These are phyloP conservation scores for Phymastichus coffea DNA, from an alignment of 1,140 invertebrate species.

Conservation along the genomic window DNA sequence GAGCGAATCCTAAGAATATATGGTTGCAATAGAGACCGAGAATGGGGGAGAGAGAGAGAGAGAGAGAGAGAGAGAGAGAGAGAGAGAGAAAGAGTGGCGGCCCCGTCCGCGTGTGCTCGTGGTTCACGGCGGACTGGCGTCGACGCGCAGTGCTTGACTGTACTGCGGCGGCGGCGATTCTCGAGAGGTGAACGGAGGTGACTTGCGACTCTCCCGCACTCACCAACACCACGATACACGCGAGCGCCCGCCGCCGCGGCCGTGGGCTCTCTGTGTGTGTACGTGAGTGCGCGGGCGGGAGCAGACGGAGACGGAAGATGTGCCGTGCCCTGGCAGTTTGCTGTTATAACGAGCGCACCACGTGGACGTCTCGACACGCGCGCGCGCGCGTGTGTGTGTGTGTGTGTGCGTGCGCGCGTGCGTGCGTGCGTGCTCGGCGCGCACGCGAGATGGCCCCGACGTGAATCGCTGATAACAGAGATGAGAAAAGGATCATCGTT, in stretches of 20 bases:
- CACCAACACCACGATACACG: too few species aligned
- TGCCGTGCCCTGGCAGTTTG: not conserved
- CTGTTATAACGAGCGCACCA: too few species aligned
- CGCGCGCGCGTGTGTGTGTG: constrained; percentile 42
- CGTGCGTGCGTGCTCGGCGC: too few species aligned
- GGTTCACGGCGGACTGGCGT: not conserved
- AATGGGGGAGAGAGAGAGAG: too few species aligned
- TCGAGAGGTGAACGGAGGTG: constrained; percentile 51
- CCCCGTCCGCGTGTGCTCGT: not conserved
- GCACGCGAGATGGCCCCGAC: too few species aligned
- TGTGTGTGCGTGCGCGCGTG: constrained; percentile 2
- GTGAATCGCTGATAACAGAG: too few species aligned
- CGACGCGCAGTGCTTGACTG: too few species aligned
- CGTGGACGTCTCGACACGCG: constrained; percentile 16
- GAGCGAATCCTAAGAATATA: too few species aligned
- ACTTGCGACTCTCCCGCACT: constrained; percentile 46
- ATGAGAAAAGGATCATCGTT: constrained; percentile 28
- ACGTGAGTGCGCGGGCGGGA: not conserved
- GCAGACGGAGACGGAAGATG: not conserved
- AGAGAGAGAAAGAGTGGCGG: not conserved
- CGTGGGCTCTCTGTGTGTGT: not conserved
- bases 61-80: not conserved
- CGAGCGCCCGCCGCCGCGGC: not conserved
- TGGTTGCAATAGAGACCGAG: too few species aligned
- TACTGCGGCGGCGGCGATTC: not conserved